These are phyloP conservation scores for Mionectes macconnelli DNA, from an alignment of 2,113 vertebrate species.

Conservation along the genomic window DNA sequence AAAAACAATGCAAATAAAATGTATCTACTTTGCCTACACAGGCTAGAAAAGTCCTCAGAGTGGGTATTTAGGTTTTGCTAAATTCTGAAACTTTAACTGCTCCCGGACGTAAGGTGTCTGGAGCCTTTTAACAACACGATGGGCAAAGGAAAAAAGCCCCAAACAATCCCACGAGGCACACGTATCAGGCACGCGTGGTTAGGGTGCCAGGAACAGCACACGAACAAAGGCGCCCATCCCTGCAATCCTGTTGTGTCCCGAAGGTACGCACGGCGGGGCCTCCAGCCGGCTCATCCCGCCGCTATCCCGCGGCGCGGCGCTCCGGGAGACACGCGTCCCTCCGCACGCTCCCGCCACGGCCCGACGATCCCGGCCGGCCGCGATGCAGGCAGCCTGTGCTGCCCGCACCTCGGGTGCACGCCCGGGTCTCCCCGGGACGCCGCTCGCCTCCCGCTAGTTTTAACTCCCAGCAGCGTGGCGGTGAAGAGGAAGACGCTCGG, in stretches of 20 bases:
- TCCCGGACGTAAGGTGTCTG: neutral
- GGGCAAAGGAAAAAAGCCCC: neutral
- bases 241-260: accelerated
- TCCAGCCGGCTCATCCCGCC: neutral
- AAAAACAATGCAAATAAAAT: neutral
- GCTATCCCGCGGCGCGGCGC: neutral
- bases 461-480: accelerated
- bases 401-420: neutral
- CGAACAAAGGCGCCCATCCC: neutral
- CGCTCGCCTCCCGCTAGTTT: neutral
- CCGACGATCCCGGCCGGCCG: neutral
- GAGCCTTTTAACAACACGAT: neutral
- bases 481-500: accelerated
- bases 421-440: neutral
- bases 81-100: neutral
- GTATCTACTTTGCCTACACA: neutral
- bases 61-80: neutral
- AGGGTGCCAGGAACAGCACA: too few relatives aligned
- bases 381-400: too few relatives aligned
- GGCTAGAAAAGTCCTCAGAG: neutral
- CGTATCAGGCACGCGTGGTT: neutral
- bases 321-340: neutral
- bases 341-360: neutral
- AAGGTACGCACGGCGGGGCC: neutral
- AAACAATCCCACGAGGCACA: neutral